phyloP scores from a whole-genome alignment of 30 jellyfish, hydroid and myxozoan genomes.

The Catostylus mosaicus region DNA sequence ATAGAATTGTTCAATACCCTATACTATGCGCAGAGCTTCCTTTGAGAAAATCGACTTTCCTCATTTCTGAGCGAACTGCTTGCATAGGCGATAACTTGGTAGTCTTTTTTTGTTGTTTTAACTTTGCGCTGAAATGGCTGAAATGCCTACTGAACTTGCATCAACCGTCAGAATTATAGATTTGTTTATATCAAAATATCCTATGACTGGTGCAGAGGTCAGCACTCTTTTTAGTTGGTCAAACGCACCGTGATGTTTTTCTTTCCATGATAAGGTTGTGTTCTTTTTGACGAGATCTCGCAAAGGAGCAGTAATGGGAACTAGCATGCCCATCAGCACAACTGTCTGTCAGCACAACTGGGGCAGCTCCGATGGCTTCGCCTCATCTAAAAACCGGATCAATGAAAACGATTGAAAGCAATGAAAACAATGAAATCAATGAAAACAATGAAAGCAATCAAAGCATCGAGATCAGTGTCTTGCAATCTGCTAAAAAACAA shows the following conservation, averaged over 20 bases:
- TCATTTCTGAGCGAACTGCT: not conserved
- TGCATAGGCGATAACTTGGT: not conserved
- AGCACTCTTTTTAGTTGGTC: not conserved
- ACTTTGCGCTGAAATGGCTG: not conserved
- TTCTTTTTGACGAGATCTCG: too few species aligned
- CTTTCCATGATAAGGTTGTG: not conserved
- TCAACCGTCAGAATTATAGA: not conserved
- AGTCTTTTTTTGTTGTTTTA: not conserved
- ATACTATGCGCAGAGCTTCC: conserved; percentile 2
- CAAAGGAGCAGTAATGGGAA: not conserved
- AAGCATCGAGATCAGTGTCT: too few species aligned
- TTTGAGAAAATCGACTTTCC: not conserved
- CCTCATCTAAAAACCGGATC: too few species aligned
- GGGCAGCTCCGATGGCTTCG: too few species aligned
- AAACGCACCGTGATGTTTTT: not conserved
- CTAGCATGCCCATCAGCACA: too few species aligned
- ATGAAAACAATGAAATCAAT: too few species aligned
- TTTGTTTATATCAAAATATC: not conserved
- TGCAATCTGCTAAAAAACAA: too few species aligned
- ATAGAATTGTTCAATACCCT: not conserved
- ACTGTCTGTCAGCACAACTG: too few species aligned
- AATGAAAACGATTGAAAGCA: too few species aligned
- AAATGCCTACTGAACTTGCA: conserved; percentile 1
- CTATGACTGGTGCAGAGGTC: not conserved
- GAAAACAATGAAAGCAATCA: too few species aligned